A percentile compares a stretch with the other conserved stretches of the same genome.
These are phyloP conservation scores for Tadarida brasiliensis DNA, from an alignment of 2,797 vertebrate genomes.

Conservation along the genomic window DNA sequence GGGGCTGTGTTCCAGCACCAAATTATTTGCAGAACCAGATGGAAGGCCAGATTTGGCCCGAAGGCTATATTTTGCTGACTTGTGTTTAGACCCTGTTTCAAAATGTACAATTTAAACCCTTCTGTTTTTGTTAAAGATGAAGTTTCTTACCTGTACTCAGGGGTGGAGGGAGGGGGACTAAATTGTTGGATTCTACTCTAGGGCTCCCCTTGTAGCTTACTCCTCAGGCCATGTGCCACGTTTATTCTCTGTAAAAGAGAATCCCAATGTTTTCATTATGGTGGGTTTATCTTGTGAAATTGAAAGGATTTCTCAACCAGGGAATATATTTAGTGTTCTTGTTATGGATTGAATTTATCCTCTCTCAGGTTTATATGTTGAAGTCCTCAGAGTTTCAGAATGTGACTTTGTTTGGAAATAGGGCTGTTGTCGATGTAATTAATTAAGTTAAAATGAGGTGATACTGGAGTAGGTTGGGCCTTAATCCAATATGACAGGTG, in stretches of 20 bases:
- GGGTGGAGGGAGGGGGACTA: fast-evolving
- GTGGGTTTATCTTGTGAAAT: neutral
- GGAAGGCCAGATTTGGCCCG: neutral
- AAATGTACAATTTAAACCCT: neutral
- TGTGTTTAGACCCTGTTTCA: neutral
- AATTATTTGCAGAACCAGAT: neutral
- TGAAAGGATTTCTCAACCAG: neutral
- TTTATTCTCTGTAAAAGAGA: slow-evolving; percentile 11
- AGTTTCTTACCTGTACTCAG: neutral
- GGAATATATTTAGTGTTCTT: neutral
- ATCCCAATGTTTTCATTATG: neutral
- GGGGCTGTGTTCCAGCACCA: neutral
- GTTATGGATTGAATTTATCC: neutral
- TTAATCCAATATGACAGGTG: neutral
- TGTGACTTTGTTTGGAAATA: neutral
- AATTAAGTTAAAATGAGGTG: neutral
- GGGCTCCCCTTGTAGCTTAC: neutral
- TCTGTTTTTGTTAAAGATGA: neutral
- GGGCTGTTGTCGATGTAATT: neutral
- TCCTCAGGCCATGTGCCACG: neutral
- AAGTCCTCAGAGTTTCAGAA: neutral
- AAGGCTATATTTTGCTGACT: neutral
- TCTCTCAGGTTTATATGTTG: neutral
- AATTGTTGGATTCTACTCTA: neutral
- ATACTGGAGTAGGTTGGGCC: neutral